A percentile compares a stretch with the other conserved stretches of the same genome.
Conservation (phyloP, 2,888 invertebrate species). For the Deroplatys truncata region DNA sequence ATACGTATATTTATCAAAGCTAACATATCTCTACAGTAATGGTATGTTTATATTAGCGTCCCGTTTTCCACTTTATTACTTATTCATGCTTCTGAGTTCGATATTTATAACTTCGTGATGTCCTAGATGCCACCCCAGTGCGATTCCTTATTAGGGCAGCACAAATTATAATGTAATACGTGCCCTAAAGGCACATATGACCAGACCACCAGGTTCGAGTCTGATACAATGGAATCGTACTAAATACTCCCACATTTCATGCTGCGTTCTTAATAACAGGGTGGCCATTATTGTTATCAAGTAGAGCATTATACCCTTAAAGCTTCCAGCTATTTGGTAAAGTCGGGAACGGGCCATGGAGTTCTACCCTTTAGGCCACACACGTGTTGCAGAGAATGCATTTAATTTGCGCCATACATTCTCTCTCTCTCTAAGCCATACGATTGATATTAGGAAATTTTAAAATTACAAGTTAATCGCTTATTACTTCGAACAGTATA, state of each 20-base stretch:
- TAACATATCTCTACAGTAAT: neutral
- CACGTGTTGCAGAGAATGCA: neutral
- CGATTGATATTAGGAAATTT: no score
- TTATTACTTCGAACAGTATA: no score
- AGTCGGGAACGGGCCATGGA: neutral
- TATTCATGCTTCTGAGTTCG: neutral
- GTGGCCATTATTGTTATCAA: neutral
- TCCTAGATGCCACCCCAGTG: neutral
- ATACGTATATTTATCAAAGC: neutral
- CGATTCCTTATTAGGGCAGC: neutral
- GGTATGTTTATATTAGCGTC: neutral
- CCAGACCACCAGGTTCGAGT: neutral
- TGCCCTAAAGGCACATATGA: neutral
- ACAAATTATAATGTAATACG: neutral
- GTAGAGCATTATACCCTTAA: neutral
- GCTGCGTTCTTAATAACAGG: neutral
- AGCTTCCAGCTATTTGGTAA: neutral
- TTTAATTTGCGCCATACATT: neutral
- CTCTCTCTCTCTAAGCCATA: no score
- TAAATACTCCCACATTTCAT: neutral
- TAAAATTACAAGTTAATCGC: no score
- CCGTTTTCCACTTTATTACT: neutral
- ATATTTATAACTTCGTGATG: neutral
- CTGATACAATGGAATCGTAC: neutral
- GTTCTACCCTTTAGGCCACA: neutral